Evolutionary conservation across 1,140 invertebrate genomes (phyloP).

Genomic region (Drosophila varians): DNA sequence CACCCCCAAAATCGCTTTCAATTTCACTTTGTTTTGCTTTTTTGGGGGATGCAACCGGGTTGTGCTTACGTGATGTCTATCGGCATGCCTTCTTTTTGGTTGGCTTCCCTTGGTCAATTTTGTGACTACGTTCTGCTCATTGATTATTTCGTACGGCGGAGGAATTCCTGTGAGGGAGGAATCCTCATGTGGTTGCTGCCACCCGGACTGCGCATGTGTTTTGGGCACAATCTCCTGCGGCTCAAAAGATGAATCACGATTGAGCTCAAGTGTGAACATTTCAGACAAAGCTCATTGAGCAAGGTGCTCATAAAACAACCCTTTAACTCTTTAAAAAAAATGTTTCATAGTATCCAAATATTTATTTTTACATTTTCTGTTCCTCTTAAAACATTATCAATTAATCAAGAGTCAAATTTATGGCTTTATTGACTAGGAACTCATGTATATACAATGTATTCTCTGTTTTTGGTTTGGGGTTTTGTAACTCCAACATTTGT

Average conservation of each 20-base stretch:
- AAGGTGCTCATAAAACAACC: neutral
- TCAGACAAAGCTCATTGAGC: neutral
- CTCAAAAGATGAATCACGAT: constrained; percentile 66
- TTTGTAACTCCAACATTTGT: constrained; percentile 67
- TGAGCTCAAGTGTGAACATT: neutral
- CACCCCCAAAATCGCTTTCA: constrained; percentile 38
- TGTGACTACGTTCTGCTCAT: constrained; percentile 59
- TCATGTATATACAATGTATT: constrained; percentile 21
- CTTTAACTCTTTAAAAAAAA: neutral
- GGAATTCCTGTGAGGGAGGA: constrained; percentile 45
- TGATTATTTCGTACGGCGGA: constrained; percentile 65
- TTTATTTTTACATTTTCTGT: neutral
- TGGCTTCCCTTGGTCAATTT: constrained; percentile 54
- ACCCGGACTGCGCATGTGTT: constrained; percentile 49
- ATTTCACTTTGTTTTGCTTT: constrained; percentile 39
- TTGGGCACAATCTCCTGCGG: constrained; percentile 33
- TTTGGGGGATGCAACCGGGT: constrained; percentile 36
- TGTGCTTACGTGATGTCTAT: constrained; percentile 54
- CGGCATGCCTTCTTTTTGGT: constrained; percentile 62
- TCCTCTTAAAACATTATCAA: constrained; percentile 18
- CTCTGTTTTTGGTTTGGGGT: constrained; percentile 4
- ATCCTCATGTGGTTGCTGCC: constrained; percentile 48
- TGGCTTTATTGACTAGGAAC: constrained; percentile 21
- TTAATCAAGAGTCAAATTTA: constrained; percentile 48
- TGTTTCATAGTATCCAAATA: too few relatives aligned